Base-by-base conservation (phyloP, 2,888 invertebrate species). In the Lycocerus yunnanus region DNA sequence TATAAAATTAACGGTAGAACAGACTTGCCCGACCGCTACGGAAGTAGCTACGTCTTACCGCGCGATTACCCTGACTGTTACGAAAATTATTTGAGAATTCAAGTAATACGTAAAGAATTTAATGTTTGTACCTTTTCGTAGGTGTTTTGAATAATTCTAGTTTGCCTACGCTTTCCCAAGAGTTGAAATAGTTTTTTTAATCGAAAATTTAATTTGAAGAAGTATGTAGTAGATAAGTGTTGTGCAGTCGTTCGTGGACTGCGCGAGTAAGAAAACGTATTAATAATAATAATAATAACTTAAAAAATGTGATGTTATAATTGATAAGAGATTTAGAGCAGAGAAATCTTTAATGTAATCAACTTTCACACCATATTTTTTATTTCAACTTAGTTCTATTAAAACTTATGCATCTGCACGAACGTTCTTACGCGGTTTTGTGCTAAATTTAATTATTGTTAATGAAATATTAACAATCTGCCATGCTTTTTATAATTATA, bases 291-390 rank as follows among this genome's bases (percentile, higher is more conserved):
- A n/a, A 27, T 43, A 24, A 24, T 24, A 10, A 24, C n/a, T 43
- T 4, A 43, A 43, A 43, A 43, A 43, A 43, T n/a, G 43, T n/a
- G 43, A 43, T 43, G 43, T 66, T 66, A 66, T 66, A 16, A 63
- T 69, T 69, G 20, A 63, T 43, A 43, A 43, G 21, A 24, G 15
- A 59, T 71, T 60, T 20, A 60, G 60, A 71, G 60, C 66, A 71
- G 71, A 71, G 71, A 71, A 71, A 71, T 71, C 71, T 67, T 71
- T 67, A 59, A 71, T 58, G 67, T 67, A 43, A 67, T 67, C 15
- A 59, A 67, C 71, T 71, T 71, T 71, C 71, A 67, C 71, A 67
- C 16, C 71, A 68, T 68, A 43, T 59, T 61, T 65, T 43, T 71
- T 66, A 20, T 71, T 67, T n/a, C n/a, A 24, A 15, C 27, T 15